Evolutionary conservation across 2,888 invertebrate genomes (phyloP).

Genomic region (Drosophila birchii): DNA sequence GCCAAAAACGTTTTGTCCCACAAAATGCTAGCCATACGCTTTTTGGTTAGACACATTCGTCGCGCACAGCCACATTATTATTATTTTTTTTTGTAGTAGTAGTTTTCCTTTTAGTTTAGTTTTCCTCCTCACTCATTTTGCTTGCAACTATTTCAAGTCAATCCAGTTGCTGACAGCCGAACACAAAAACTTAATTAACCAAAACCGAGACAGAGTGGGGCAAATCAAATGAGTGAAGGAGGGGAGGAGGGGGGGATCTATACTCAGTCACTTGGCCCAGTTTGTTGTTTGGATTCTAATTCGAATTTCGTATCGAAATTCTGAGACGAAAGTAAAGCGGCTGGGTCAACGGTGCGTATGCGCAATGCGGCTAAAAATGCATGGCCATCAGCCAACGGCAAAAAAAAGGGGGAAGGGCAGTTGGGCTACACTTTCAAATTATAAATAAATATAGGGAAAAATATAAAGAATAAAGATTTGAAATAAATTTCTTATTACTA

Average conservation of each 20-base stretch:
- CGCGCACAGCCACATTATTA: slow-evolving; percentile 27
- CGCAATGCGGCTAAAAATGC: slow-evolving; percentile 46
- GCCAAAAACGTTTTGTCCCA: slow-evolving; percentile 70
- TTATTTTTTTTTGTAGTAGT: neutral
- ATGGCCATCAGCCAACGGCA: slow-evolving; percentile 39
- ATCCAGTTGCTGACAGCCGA: slow-evolving; percentile 68
- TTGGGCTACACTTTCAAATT: neutral
- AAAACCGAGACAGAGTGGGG: slow-evolving; percentile 36
- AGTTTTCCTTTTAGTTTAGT: slow-evolving; percentile 5
- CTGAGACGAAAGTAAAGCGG: slow-evolving; percentile 61
- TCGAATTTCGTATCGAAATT: slow-evolving; percentile 40
- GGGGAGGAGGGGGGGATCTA: slow-evolving; percentile 11
- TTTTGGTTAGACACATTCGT: slow-evolving; percentile 58
- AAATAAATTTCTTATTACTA: neutral
- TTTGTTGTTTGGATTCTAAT: slow-evolving; percentile 29
- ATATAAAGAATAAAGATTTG: too few relatives aligned
- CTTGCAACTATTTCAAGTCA: slow-evolving; percentile 68
- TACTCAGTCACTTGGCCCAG: slow-evolving; percentile 42
- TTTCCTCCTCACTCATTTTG: slow-evolving; percentile 15
- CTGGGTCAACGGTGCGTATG: slow-evolving; percentile 71
- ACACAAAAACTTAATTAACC: slow-evolving; percentile 71
- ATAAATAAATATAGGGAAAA: neutral
- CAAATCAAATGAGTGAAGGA: slow-evolving; percentile 3
- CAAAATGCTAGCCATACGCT: slow-evolving; percentile 70
- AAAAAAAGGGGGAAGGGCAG: neutral